Conservation (phyloP, 2,113 vertebrate species). For the Octodon degus region DNA sequence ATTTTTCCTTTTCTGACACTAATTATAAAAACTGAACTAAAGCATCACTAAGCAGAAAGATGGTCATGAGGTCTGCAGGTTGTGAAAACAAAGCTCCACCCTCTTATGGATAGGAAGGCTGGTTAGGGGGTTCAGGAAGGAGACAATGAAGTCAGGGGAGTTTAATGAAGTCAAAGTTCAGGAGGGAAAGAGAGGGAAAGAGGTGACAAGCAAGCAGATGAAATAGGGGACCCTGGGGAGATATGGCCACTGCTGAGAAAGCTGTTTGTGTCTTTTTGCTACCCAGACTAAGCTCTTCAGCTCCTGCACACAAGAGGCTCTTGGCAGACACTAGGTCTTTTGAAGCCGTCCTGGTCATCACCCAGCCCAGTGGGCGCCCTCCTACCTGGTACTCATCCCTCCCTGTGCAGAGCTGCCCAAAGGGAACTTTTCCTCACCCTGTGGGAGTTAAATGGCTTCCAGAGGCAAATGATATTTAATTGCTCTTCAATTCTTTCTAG, state of each 20-base stretch:
- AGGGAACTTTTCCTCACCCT: not conserved
- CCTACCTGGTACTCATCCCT: not conserved
- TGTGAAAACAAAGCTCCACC: not conserved
- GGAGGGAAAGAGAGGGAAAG: not conserved
- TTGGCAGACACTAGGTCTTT: not conserved
- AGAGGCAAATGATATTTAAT: slow-evolving; percentile 56
- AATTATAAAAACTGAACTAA: slow-evolving; percentile 38
- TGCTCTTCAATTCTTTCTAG: slow-evolving; percentile 61
- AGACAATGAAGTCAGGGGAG: too few species aligned
- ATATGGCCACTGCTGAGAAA: not conserved
- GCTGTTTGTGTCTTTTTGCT: not conserved
- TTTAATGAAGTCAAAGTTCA: not conserved
- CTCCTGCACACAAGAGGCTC: slow-evolving; percentile 7
- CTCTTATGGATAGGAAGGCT: not conserved
- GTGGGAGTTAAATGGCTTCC: slow-evolving; percentile 14
- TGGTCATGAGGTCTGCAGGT: not conserved
- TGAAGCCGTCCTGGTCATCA: not conserved
- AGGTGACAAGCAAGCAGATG: not conserved
- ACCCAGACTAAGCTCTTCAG: not conserved
- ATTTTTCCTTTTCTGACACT: slow-evolving; percentile 23
- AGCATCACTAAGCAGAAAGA: not conserved
- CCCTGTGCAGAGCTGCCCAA: not conserved
- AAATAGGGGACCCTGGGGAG: not conserved
- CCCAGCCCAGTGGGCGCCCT: slow-evolving; percentile 2
- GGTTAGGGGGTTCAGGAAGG: not conserved